A percentile compares a stretch with the other conserved stretches of the same genome.
These are phyloP conservation scores for Heliconius hermathena DNA, from an alignment of 1,140 invertebrate species.

Conservation along the genomic window DNA sequence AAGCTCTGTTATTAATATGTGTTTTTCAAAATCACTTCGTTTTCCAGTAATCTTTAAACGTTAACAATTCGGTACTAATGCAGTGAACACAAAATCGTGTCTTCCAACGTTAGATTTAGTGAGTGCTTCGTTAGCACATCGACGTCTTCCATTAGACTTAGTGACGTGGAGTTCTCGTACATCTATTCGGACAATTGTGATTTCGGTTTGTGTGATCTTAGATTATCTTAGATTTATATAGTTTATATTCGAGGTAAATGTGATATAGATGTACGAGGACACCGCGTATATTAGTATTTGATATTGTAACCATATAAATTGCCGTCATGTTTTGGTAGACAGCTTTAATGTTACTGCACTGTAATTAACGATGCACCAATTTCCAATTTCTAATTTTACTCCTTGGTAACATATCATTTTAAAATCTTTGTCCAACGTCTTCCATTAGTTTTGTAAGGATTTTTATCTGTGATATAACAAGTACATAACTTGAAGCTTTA, in stretches of 20 bases:
- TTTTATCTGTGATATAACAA: constrained; percentile 70
- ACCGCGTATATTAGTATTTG: constrained; percentile 48
- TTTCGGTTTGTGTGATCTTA: constrained; percentile 45
- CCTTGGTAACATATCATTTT: constrained; percentile 35
- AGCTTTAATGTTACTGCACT: constrained; percentile 79
- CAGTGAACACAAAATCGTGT: constrained; percentile 80
- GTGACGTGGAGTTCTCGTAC: constrained; percentile 49
- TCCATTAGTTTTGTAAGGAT: constrained; percentile 69
- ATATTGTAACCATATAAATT: constrained; percentile 66
- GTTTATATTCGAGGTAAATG: constrained; percentile 30
- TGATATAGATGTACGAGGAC: constrained; percentile 28
- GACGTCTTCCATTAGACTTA: constrained; percentile 79
- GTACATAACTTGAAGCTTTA: constrained; percentile 67
- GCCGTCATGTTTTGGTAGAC: constrained; percentile 78
- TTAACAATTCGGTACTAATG: constrained; percentile 60
- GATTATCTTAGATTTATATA: constrained; percentile 39
- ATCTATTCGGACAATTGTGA: constrained; percentile 24
- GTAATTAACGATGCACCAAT: constrained; percentile 71
- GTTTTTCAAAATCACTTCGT: constrained; percentile 39
- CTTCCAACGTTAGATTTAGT: constrained; percentile 78
- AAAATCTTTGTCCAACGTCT: constrained; percentile 62
- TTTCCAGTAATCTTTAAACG: constrained; percentile 47
- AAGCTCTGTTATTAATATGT: constrained; percentile 68
- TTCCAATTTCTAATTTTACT: constrained; percentile 40
- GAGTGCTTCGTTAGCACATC: constrained; percentile 55